phyloP scores from a whole-genome alignment of 2,113 vertebrate species.

The Hypocryptadius cinnamomeus region DNA sequence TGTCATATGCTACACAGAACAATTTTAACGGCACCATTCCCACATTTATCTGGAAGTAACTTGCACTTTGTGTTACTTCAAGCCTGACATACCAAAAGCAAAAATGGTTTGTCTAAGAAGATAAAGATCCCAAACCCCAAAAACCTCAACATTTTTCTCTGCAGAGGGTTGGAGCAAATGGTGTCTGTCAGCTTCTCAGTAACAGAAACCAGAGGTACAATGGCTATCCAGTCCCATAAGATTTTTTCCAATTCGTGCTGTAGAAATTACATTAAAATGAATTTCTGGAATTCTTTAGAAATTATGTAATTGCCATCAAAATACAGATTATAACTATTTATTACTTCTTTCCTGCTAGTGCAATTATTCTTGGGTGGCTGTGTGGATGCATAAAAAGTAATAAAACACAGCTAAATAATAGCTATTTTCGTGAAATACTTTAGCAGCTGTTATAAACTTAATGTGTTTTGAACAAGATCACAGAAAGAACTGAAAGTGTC shows the following conservation, averaged over 20 bases:
- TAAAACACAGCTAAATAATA: not conserved
- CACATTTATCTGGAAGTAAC: not conserved
- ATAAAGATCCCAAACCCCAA: not conserved
- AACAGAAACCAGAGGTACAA: conserved; percentile 30
- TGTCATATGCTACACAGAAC: not conserved
- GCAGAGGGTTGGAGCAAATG: not conserved
- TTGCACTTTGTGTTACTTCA: not conserved
- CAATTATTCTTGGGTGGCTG: not conserved
- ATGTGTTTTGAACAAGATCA: not conserved
- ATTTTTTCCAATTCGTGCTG: not conserved
- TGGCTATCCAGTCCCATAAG: not conserved
- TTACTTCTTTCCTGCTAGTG: not conserved
- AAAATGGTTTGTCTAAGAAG: not conserved
- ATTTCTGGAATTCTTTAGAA: not conserved
- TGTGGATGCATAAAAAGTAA: not conserved
- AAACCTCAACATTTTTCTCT: not conserved
- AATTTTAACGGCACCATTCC: not conserved
- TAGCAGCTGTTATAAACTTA: not conserved
- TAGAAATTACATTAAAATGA: conserved; percentile 7
- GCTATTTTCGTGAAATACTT: not conserved
- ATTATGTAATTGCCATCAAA: not conserved
- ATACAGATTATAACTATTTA: not conserved
- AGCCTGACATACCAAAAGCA: not conserved
- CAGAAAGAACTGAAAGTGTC: not conserved
- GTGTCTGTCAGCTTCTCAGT: not conserved